A percentile compares a stretch with the other conserved stretches of the same genome.
Conservation (phyloP, 23 tunicate species). For the Aplidium turbinatum region DNA sequence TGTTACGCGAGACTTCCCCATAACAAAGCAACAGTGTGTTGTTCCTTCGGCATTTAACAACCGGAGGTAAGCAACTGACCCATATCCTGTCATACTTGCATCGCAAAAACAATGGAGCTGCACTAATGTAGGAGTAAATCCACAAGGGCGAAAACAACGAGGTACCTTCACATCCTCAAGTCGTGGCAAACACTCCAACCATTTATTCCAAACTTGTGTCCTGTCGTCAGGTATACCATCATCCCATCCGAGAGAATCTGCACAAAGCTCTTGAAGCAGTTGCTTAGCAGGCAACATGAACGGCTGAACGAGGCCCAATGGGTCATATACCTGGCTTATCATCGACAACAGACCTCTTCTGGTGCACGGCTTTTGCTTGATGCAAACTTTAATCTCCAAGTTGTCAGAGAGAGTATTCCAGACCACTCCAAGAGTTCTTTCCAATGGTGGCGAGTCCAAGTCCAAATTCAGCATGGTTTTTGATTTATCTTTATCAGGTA, state of each 20-base stretch:
- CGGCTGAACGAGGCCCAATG: constrained; percentile 22
- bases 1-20: constrained; percentile 25
- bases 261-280: constrained; percentile 14
- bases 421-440: constrained; percentile 13
- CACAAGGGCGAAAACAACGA: constrained; percentile 1
- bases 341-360: constrained; percentile 30
- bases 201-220: constrained; percentile 3
- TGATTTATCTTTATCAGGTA: too few species aligned
- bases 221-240: not conserved
- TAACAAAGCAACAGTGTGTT: constrained; percentile 30
- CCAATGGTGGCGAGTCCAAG: not conserved
- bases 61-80: constrained; percentile 28
- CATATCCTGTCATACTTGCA: constrained; percentile 27
- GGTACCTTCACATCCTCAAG: constrained; percentile 16
- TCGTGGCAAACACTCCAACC: constrained; percentile 20
- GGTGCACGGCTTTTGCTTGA: constrained; percentile 6
- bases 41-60: not conserved
- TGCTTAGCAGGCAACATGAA: constrained; percentile 13
- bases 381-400: constrained; percentile 9
- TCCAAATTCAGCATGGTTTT: too few species aligned
- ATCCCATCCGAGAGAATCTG: constrained; percentile 17
- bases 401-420: constrained; percentile 9
- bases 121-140: not conserved
- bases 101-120: constrained; percentile 36
- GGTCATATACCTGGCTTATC: constrained; percentile 11